Base-by-base conservation (phyloP, 2,113 vertebrate genomes). In the Bos taurus region DNA sequence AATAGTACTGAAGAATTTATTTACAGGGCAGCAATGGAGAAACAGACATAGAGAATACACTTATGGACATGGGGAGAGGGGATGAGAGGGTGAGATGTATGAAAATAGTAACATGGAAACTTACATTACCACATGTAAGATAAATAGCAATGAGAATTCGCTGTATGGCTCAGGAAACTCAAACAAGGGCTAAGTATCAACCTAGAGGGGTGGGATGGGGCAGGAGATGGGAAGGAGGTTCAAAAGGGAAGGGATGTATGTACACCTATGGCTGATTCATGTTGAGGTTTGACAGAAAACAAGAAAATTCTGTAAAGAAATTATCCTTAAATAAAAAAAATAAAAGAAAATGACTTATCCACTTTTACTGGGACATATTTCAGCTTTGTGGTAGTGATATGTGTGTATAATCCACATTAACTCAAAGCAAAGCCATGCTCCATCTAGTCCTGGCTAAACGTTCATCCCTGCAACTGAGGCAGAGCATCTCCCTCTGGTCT, bases 141-240 rank as follows among this genome's bases (percentile, higher is more conserved):
- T 40, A 71, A 19, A 71, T 0, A 40, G n/a, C 19, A 40, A 23
- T 0, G 0, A 0, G 67, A 23, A 40, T 71, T 71, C 13, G 19
- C 67, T 71, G 10, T 23, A 6, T 40, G 67, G 67, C n/a, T 40
- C n/a, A 6, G 67, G n/a, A 40, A 71, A 23, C 67, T 71, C 67
- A 12, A 71, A 40, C 19, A 40, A n/a, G 10, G 67, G 19, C 19
- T 71, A 10, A 12, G 19, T 40, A 12, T 40, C 19, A 71, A 40
- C 19, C 5, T 71, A 71, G 19, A 36, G 19, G 5, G 19, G n/a
- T 23, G 3, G n/a, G 67, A 6, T 40, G n/a, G n/a, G n/a, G n/a
- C 23, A 10, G 17, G n/a, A 40, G 67, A 74, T 6, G 5, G 36
- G 36, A 40, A 23, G 67, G 5, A 74, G 67, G 19, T 40, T 74